A percentile compares a stretch with the other conserved stretches of the same genome.
phyloP scores from a whole-genome alignment of 2,888 invertebrate species.

The Chymomyza caudatula region DNA sequence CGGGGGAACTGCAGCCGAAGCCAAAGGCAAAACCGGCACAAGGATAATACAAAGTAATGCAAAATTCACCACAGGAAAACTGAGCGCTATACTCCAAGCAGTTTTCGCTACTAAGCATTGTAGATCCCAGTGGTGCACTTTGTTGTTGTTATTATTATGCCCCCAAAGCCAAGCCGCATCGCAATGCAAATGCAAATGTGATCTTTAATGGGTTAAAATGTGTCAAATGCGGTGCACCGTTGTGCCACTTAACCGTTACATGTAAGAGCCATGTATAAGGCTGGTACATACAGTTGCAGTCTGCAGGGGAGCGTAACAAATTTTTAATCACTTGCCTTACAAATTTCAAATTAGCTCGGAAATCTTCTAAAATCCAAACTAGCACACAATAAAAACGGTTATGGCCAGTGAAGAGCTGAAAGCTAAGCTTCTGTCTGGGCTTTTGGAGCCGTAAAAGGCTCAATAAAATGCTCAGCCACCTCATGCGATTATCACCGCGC shows the following conservation, averaged over 20 bases:
- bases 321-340: constrained; percentile 33
- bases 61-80: constrained; percentile 48
- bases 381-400: background rate
- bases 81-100: constrained; percentile 28
- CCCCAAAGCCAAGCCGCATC: constrained; percentile 7
- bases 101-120: constrained; percentile 8
- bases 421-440: constrained; percentile 3
- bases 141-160: constrained; percentile 19
- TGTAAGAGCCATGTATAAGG: background rate
- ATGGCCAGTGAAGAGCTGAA: background rate
- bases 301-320: constrained; percentile 11
- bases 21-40: constrained; percentile 20
- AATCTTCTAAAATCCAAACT: background rate
- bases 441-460: constrained; percentile 30
- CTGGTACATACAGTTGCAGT: background rate
- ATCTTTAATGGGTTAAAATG: constrained; percentile 47
- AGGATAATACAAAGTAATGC: constrained; percentile 61
- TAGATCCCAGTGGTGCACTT: constrained; percentile 14
- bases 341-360: background rate
- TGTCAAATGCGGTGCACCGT: constrained; percentile 39
- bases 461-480: constrained; percentile 31
- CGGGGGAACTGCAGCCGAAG: background rate
- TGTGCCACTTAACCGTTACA: constrained; percentile 23
- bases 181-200: constrained; percentile 44
- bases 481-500: constrained; percentile 43